Base-by-base conservation (phyloP, 2,797 vertebrate genomes). In the Malacoctenus gilli region DNA sequence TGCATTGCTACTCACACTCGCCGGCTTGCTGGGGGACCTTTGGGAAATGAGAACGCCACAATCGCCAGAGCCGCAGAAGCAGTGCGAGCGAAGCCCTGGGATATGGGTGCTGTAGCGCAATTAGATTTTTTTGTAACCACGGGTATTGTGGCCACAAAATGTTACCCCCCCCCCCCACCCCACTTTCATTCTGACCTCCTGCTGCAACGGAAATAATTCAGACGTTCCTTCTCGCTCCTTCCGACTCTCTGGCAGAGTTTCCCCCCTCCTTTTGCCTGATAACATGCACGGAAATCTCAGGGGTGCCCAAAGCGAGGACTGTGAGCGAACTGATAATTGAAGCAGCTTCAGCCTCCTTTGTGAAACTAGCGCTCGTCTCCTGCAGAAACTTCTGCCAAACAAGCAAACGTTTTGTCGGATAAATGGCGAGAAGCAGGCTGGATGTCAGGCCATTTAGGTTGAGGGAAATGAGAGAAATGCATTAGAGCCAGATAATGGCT, bases 91-190 rank as follows among this genome's bases (percentile, higher is more conserved):
- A 56, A 57, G 23, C 34, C 60, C 35, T 5, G 44, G 47, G 50
- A 51, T 52, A 52, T 47, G 10, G 18, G 55, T 59, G 53, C 31
- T 60, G 41, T 34, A 35, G 39, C n/a, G 56, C 52, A 73, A 75
- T 77, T 72, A 47, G 25, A 74, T 67, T 72, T 58, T 67, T 22
- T 57, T 46, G n/a, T n/a, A n/a, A 43, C 52, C 2, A 37, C 21
- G 13, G 67, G 16, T 36, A n/a, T 65, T 28, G 46, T 21, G 36
- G 43, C 23, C 62, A 40, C 13, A 48, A 51, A 69, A 50, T 40
- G 10, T 31, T 43, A 14, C 14, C 53, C 23, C 10, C 23, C 30
- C n/a, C n/a, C n/a, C n/a, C n/a, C n/a, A n/a, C n/a, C n/a, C n/a
- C n/a, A n/a, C n/a, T n/a, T 69, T 55, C 20, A 34, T 36, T 56